Evolutionary conservation across 1,140 invertebrate genomes (phyloP).

Genomic region (Melipona quadrifasciata): DNA sequence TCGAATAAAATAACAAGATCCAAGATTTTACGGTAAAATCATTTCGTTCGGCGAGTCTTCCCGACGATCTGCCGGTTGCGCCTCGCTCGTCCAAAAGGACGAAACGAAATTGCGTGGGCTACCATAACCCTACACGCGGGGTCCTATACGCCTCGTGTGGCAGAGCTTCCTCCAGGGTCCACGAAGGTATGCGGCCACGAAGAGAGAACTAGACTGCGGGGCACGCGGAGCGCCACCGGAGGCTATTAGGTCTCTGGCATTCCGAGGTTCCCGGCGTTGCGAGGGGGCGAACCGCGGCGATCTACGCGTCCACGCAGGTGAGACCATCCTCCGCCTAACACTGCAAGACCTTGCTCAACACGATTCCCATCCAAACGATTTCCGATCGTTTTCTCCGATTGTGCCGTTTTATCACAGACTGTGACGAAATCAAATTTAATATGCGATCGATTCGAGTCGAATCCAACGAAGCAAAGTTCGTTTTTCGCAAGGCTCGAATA

Average conservation of each 20-base stretch:
- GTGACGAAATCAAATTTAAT: too few relatives aligned
- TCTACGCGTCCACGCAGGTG: background rate
- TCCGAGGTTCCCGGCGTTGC: slow-evolving; percentile 20
- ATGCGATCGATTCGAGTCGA: too few relatives aligned
- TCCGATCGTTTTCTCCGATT: background rate
- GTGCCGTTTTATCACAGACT: too few relatives aligned
- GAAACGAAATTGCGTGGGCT: slow-evolving; percentile 23
- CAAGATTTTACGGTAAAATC: background rate
- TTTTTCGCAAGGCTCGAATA: too few relatives aligned
- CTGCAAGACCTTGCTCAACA: background rate
- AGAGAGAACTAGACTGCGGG: slow-evolving; percentile 32
- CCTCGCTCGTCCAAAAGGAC: background rate
- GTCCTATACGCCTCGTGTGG: background rate
- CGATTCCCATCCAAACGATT: background rate
- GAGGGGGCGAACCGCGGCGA: slow-evolving; percentile 23
- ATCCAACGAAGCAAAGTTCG: too few relatives aligned
- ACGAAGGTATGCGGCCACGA: slow-evolving; percentile 19
- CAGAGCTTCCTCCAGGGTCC: background rate
- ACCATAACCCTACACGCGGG: slow-evolving; percentile 11
- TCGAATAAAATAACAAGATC: too few relatives aligned
- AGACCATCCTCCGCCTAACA: background rate
- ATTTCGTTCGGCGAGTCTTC: slow-evolving; percentile 13
- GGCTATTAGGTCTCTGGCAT: slow-evolving; percentile 23
- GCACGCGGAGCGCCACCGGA: slow-evolving; percentile 38
- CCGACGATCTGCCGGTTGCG: slow-evolving; percentile 11